Evolutionary conservation across 2,113 vertebrate species (phyloP).

Genomic region (Rhinogobius similis): DNA sequence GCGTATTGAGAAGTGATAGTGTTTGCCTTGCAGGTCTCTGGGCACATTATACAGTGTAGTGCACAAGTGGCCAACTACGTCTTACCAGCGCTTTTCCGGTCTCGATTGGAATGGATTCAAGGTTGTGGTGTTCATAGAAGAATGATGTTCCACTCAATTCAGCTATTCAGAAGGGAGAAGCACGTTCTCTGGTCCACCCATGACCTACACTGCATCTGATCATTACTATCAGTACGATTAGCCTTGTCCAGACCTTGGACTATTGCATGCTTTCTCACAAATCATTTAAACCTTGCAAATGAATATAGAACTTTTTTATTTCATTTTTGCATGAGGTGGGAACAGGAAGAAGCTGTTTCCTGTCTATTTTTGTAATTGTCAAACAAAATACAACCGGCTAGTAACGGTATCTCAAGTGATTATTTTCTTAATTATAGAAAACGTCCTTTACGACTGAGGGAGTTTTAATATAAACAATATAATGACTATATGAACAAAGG

Average conservation of each 20-base stretch:
- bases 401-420: background rate
- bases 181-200: background rate
- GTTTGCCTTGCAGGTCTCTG: background rate
- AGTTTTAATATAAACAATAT: too few relatives aligned
- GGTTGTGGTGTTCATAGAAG: background rate
- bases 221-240: background rate
- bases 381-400: background rate
- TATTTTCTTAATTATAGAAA: background rate
- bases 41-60: background rate
- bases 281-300: background rate
- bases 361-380: too few relatives aligned
- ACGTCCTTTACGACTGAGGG: too few relatives aligned
- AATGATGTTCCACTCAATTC: background rate
- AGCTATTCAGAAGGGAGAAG: background rate
- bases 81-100: background rate
- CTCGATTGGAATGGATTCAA: background rate
- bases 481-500: background rate
- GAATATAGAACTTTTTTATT: background rate
- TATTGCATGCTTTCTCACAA: background rate
- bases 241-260: background rate
- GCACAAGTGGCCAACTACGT: background rate
- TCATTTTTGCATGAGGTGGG: background rate
- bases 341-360: too few relatives aligned
- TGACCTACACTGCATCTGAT: background rate
- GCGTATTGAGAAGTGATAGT: conserved; percentile 2